Evolutionary conservation across 2,113 vertebrate genomes (phyloP).

Genomic region (Anhinga anhinga): DNA sequence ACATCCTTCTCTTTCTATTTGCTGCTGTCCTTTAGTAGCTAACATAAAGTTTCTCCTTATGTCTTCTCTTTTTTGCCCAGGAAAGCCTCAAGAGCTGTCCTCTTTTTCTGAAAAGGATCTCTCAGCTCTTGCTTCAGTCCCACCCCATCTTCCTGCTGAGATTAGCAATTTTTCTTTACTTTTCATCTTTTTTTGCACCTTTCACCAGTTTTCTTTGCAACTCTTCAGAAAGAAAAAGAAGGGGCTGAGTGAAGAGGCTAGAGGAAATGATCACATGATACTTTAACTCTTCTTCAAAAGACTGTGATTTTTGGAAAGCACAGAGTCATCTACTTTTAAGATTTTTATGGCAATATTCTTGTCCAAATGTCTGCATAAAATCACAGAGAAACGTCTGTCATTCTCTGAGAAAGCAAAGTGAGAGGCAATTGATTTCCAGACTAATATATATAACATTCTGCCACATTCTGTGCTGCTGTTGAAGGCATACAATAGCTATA

Average conservation of each 20-base stretch:
- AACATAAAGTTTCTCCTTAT: neutral
- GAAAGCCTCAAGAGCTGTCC: neutral
- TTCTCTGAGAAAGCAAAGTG: neutral
- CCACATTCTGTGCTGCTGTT: neutral
- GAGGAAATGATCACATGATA: neutral
- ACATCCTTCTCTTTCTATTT: neutral
- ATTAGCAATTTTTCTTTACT: neutral
- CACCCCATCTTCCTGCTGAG: neutral
- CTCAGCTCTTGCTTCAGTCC: neutral
- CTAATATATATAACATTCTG: neutral
- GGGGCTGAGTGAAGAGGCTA: neutral
- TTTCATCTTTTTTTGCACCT: neutral
- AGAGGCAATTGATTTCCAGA: neutral
- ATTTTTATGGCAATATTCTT: neutral
- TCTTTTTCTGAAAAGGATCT: neutral
- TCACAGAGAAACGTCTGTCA: neutral
- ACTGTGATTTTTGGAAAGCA: neutral
- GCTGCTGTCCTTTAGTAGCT: neutral
- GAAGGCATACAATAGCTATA: neutral
- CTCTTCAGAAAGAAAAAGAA: neutral
- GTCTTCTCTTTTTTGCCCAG: neutral
- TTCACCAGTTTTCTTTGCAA: neutral
- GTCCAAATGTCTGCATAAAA: neutral
- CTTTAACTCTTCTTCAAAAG: neutral
- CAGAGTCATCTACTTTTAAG: neutral